Percentiles rank a stretch among this genome's conserved stretches.
Evolutionary conservation across 2,888 invertebrate genomes (phyloP).

Genomic region (Dioctria rufipes): DNA sequence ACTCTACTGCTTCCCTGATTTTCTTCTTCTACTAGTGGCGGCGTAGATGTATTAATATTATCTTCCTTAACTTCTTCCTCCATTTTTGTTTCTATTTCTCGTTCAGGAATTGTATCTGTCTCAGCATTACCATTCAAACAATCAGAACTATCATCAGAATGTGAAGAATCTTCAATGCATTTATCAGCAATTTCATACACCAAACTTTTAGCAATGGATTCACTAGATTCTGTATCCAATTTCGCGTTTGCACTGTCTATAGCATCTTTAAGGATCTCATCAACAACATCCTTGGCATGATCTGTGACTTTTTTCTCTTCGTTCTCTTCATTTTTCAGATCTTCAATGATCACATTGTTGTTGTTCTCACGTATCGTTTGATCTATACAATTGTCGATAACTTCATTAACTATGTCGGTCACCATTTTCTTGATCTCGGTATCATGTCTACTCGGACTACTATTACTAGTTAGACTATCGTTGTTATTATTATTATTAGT

Average conservation of each 20-base stretch:
- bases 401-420: conserved; percentile 67
- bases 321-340: conserved; percentile 55
- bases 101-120: conserved; percentile 55
- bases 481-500: conserved; percentile 59
- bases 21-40: neutral
- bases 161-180: conserved; percentile 52
- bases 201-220: conserved; percentile 59
- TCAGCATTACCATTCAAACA: conserved; percentile 33
- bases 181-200: conserved; percentile 60
- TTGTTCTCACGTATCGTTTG: conserved; percentile 59
- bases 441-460: conserved; percentile 48
- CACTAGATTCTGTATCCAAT: conserved; percentile 54
- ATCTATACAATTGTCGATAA: conserved; percentile 65
- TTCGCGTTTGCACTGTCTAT: conserved; percentile 70
- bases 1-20: conserved; percentile 23
- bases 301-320: conserved; percentile 61
- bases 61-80: conserved; percentile 12
- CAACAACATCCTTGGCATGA: conserved; percentile 73
- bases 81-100: conserved; percentile 57
- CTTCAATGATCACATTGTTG: conserved; percentile 53
- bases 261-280: conserved; percentile 73
- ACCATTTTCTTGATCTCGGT: conserved; percentile 63
- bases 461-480: conserved; percentile 57
- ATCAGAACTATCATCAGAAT: conserved; percentile 12
- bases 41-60: neutral